Base-by-base conservation (phyloP, 2,113 vertebrate genomes). In the Ranitomeya variabilis region DNA sequence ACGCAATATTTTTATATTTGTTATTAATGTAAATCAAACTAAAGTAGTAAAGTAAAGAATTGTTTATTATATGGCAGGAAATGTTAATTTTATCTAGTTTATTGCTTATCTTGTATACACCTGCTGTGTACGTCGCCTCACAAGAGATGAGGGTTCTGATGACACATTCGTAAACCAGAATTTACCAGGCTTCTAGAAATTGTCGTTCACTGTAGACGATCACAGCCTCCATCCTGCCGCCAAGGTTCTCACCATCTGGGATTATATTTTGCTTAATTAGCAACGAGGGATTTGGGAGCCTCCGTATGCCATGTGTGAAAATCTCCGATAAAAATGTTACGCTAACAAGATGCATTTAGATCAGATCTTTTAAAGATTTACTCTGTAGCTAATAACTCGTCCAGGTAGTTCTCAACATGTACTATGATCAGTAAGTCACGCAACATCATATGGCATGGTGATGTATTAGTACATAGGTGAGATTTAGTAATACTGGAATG, bases 251-350 rank as follows among this genome's bases (percentile, higher is more conserved):
- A 23, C 81, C 81, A 83, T 83, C 81, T 83, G 81, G 45, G 37
- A 83, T 16, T 52, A 69, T 83, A 57, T 54, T 82, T 16, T 45
- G 51, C 64, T 67, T 67, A 67, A 67, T 69, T 83, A 83, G 19
- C n/a, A 54, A 51, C 54, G 59, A 54, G 45, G 26, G 62, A 51
- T 45, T 83, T 83, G 81, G 52, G 66, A 37, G 16, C 16, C 45
- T 83, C 81, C 81, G 54, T 83, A 83, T 83, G 81, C 14, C 80
- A 67, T 83, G 62, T 83, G 62, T 83, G 81, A 83, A 69, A 54
- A 21, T 67, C 23, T n/a, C 23, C 45, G 31, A 52, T 23, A 21
- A 23, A 45, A 83, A 26, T 26, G 0, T 3, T 54, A 12, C 69
- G 45, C 62, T 83, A 54, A 83, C 7, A 23, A 69, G 81, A 83